Percentiles rank a stretch among this genome's conserved stretches.
Conservation (phyloP, 2,797 vertebrate genomes). For the Rhyacichthys aspro region DNA sequence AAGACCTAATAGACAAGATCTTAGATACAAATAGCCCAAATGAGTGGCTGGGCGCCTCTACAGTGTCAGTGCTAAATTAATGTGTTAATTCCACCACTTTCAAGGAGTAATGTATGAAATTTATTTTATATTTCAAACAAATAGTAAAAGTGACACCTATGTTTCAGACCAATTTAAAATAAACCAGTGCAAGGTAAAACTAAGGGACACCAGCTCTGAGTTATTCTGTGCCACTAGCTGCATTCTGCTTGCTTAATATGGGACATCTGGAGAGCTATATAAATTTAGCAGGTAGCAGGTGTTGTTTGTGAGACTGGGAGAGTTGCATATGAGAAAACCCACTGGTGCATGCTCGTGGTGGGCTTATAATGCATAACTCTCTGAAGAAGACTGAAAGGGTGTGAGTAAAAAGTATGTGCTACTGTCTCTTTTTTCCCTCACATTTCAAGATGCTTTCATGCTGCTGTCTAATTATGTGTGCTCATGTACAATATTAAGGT, state of each 20-base stretch:
- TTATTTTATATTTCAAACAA: background rate
- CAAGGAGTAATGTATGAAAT: slow-evolving; percentile 17
- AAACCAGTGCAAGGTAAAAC: too few species aligned
- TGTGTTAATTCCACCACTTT: slow-evolving; percentile 16
- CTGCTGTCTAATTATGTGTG: slow-evolving; percentile 15
- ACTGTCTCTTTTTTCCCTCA: slow-evolving; percentile 15
- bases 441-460: slow-evolving; percentile 7
- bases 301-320: slow-evolving; percentile 62
- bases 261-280: slow-evolving; percentile 63
- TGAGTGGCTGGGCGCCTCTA: too few species aligned
- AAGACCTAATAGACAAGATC: too few species aligned
- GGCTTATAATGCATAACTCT: slow-evolving; percentile 1
- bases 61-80: slow-evolving; percentile 25
- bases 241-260: slow-evolving; percentile 41
- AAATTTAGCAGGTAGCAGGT: slow-evolving; percentile 60
- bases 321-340: slow-evolving; percentile 51
- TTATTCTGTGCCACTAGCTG: slow-evolving; percentile 25
- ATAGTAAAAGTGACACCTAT: background rate
- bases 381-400: slow-evolving; percentile 5
- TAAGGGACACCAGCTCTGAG: slow-evolving; percentile 2
- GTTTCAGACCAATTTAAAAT: too few species aligned
- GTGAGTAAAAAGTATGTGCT: slow-evolving; percentile 4
- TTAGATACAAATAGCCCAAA: too few species aligned
- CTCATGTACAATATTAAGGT: background rate
- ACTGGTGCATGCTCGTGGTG: slow-evolving; percentile 18